Evolutionary conservation across 2,797 vertebrate genomes (phyloP).

Genomic region (Diceros bicornis): DNA sequence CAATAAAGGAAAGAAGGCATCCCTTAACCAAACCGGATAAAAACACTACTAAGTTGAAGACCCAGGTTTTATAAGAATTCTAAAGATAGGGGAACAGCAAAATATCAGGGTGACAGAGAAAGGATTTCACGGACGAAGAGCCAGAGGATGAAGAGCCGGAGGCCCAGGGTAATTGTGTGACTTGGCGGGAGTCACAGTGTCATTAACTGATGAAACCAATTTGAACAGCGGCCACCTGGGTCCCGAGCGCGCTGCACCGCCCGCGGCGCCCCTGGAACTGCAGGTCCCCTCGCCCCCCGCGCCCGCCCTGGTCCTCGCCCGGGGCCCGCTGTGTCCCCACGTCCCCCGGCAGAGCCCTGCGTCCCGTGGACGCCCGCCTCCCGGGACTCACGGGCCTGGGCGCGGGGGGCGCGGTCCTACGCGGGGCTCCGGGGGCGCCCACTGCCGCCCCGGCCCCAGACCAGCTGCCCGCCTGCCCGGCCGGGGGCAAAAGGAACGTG

Average conservation of each 20-base stretch:
- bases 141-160: background rate
- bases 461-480: background rate
- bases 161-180: background rate
- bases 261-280: background rate
- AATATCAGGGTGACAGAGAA: background rate
- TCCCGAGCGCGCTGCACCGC: background rate
- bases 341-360: no score
- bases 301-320: background rate
- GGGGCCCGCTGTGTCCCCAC: background rate
- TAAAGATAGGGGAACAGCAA: background rate
- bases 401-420: no score
- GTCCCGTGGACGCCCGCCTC: background rate
- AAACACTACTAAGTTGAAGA: conserved; percentile 26
- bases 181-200: background rate
- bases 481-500: background rate
- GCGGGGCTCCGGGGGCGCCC: no score
- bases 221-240: background rate
- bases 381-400: no score
- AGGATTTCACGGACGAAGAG: background rate
- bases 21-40: background rate
- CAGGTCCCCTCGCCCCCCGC: background rate
- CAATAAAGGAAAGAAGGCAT: background rate
- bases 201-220: background rate
- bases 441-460: background rate
- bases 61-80: background rate